A percentile compares a stretch with the other conserved stretches of the same genome.
Evolutionary conservation across 2,113 vertebrate genomes (phyloP).

Genomic region (Dryoscopus gambensis): DNA sequence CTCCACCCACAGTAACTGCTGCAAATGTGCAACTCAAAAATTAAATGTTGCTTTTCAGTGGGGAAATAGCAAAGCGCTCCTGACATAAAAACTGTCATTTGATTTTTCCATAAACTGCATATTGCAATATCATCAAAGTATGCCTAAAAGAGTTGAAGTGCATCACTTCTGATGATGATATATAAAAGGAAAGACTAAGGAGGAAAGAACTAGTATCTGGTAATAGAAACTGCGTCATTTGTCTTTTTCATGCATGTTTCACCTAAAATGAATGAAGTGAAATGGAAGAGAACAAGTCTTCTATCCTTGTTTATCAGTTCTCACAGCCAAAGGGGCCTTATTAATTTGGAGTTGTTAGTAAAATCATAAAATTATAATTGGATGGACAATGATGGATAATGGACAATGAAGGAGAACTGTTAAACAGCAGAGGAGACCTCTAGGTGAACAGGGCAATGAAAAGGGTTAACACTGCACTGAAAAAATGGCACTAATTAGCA

Average conservation of each 20-base stretch:
- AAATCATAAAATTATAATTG: not conserved
- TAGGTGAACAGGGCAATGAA: not conserved
- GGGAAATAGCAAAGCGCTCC: not conserved
- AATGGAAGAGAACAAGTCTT: not conserved
- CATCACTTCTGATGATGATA: not conserved
- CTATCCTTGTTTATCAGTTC: not conserved
- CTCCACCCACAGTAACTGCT: slow-evolving; percentile 34
- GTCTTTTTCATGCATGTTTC: not conserved
- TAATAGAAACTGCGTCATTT: not conserved
- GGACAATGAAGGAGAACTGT: not conserved
- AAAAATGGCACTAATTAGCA: not conserved
- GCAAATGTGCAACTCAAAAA: slow-evolving; percentile 31
- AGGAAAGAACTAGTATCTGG: not conserved
- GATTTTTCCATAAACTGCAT: slow-evolving; percentile 19
- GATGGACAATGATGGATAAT: not conserved
- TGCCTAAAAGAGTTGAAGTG: slow-evolving; percentile 5
- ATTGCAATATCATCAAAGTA: slow-evolving; percentile 5
- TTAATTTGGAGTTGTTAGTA: not conserved
- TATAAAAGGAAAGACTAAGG: not conserved
- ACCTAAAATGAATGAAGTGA: not conserved
- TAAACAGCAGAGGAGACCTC: not conserved
- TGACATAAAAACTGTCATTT: slow-evolving; percentile 9
- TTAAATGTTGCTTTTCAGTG: slow-evolving; percentile 29
- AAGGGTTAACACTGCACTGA: not conserved
- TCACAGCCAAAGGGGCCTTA: not conserved